These are phyloP conservation scores for Brachionus rotundiformis DNA, from an alignment of 1,140 invertebrate genomes.

Conservation along the genomic window DNA sequence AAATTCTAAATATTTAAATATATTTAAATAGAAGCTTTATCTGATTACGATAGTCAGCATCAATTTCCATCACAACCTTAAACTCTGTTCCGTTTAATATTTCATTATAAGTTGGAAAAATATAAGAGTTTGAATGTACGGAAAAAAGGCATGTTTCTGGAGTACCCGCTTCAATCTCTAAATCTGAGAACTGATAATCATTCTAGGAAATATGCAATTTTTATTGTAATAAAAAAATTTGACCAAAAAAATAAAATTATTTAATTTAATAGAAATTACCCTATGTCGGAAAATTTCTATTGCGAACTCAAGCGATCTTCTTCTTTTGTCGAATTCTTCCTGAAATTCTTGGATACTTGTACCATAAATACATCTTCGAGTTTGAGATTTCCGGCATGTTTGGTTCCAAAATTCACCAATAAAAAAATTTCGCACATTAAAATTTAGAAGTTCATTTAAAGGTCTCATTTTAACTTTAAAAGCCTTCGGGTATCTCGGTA, in stretches of 20 bases:
- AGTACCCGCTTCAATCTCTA: constrained; percentile 40
- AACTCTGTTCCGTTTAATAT: constrained; percentile 50
- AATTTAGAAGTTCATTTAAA: constrained; percentile 41
- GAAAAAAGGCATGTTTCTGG: constrained; percentile 47
- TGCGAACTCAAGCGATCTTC: constrained; percentile 27
- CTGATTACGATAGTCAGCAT: constrained; percentile 28
- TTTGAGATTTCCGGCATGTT: constrained; percentile 14
- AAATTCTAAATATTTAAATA: neutral
- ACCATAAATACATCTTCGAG: constrained; percentile 20
- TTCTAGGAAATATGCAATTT: neutral
- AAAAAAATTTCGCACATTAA: constrained; percentile 40
- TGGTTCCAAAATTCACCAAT: neutral
- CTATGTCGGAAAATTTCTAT: constrained; percentile 45
- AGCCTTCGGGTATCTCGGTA: constrained; percentile 38
- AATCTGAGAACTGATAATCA: constrained; percentile 30
- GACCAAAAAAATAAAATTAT: neutral
- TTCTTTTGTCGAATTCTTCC: constrained; percentile 34
- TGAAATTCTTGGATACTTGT: constrained; percentile 40
- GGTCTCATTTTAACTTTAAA: constrained; percentile 51
- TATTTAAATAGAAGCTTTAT: neutral
- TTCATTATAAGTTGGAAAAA: constrained; percentile 43
- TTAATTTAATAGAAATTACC: neutral
- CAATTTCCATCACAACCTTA: constrained; percentile 31
- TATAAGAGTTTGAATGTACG: constrained; percentile 14
- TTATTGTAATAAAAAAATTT: neutral